Evolutionary conservation across 2,888 invertebrate species (phyloP).

Genomic region (Esperia sulphurella): DNA sequence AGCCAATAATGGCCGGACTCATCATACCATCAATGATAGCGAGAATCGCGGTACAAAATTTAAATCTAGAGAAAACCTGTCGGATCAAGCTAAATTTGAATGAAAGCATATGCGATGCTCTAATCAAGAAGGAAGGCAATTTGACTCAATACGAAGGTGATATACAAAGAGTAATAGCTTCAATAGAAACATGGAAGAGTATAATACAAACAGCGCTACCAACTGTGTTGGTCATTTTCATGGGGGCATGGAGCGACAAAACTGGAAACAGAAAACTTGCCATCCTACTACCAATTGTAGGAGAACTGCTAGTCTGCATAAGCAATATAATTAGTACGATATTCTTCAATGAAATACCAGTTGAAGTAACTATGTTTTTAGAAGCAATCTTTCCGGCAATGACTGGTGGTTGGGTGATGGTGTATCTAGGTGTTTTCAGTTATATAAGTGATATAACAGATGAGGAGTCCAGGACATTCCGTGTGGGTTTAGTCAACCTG

Average conservation of each 20-base stretch:
- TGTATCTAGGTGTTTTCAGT: constrained; percentile 79
- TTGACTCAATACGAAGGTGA: constrained; percentile 80
- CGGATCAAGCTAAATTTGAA: constrained; percentile 50
- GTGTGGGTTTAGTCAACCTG: constrained; percentile 80
- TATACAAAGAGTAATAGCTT: constrained; percentile 76
- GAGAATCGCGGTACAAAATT: constrained; percentile 81
- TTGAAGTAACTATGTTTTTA: constrained; percentile 73
- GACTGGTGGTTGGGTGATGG: constrained; percentile 76
- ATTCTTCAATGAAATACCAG: constrained; percentile 72
- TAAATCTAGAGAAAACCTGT: constrained; percentile 67
- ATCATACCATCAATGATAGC: constrained; percentile 82
- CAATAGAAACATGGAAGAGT: constrained; percentile 78
- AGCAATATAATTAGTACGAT: constrained; percentile 74
- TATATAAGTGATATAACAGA: constrained; percentile 81
- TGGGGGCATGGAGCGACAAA: constrained; percentile 82
- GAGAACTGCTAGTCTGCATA: constrained; percentile 68
- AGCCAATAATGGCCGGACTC: constrained; percentile 84
- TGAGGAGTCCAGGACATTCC: constrained; percentile 74
- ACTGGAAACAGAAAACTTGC: constrained; percentile 78
- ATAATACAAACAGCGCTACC: constrained; percentile 78
- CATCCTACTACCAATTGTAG: constrained; percentile 75
- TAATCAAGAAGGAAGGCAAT: constrained; percentile 64
- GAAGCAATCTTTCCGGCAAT: constrained; percentile 76
- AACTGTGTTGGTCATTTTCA: constrained; percentile 72
- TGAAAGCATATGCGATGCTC: constrained; percentile 53